Conservation (phyloP, 2,888 invertebrate genomes). For the Sycophila texana region DNA sequence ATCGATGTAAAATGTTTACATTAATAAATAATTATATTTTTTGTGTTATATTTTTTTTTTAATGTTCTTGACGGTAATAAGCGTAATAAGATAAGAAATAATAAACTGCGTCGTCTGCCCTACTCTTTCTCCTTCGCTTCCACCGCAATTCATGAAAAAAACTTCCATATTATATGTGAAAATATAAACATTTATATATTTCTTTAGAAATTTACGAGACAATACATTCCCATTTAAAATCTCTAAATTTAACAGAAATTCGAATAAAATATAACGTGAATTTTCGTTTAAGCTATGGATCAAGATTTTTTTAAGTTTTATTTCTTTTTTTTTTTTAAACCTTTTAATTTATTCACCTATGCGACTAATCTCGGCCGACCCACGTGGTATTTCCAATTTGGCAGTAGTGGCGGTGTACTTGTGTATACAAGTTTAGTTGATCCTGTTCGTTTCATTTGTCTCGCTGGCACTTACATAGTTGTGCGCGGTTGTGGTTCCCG, state of each 20-base stretch:
- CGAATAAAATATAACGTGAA: too few relatives aligned
- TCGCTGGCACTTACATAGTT: slow-evolving; percentile 42
- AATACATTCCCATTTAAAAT: too few relatives aligned
- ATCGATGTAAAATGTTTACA: slow-evolving; percentile 36
- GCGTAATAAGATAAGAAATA: slow-evolving; percentile 31
- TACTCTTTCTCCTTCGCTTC: neutral
- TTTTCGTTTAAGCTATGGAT: neutral
- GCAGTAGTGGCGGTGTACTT: slow-evolving; percentile 62
- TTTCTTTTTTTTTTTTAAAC: neutral
- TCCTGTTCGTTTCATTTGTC: slow-evolving; percentile 50
- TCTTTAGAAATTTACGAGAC: neutral
- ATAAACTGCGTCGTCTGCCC: slow-evolving; percentile 22
- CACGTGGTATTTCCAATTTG: slow-evolving; percentile 62
- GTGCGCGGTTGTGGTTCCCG: slow-evolving; percentile 17
- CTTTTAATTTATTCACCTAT: slow-evolving; percentile 14
- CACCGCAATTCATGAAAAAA: neutral
- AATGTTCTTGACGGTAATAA: slow-evolving; percentile 27
- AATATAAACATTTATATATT: neutral
- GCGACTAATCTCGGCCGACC: slow-evolving; percentile 53
- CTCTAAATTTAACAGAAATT: too few relatives aligned
- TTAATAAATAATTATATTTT: slow-evolving; percentile 13
- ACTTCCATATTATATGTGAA: neutral
- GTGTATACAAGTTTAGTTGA: slow-evolving; percentile 34
- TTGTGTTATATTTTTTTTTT: slow-evolving; percentile 28
- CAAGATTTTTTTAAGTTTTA: slow-evolving; percentile 5